Percentiles rank a stretch among this genome's conserved stretches.
These are phyloP conservation scores for Limanda limanda DNA, from an alignment of 2,113 vertebrate genomes.

Conservation along the genomic window DNA sequence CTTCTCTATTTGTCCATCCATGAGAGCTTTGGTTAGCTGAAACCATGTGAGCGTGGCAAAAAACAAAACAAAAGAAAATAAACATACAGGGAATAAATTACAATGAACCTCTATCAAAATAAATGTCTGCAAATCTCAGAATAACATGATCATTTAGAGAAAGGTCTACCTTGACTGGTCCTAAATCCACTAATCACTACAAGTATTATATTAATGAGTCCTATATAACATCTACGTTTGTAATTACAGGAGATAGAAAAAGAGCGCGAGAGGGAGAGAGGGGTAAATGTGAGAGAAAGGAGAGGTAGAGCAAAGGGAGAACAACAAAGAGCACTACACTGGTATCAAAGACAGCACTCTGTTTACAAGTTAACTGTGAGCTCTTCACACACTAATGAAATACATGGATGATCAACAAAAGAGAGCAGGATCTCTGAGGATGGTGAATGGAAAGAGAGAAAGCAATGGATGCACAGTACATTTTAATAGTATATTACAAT, in stretches of 20 bases:
- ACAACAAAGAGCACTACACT: constrained; percentile 88
- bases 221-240: constrained; percentile 92
- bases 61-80: constrained; percentile 69
- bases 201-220: constrained; percentile 92
- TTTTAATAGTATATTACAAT: constrained; percentile 85
- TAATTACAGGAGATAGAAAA: constrained; percentile 91
- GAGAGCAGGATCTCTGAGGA: constrained; percentile 85
- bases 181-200: constrained; percentile 97
- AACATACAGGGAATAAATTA: constrained; percentile 72
- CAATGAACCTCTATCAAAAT: constrained; percentile 86
- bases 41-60: constrained; percentile 95
- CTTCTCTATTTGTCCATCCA: constrained; percentile 82
- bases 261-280: constrained; percentile 82
- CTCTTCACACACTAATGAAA: constrained; percentile 93
- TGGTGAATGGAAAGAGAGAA: constrained; percentile 87
- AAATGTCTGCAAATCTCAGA: constrained; percentile 86
- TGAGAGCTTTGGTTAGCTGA: constrained; percentile 99
- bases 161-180: constrained; percentile 99
- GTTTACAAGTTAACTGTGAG: constrained; percentile 87
- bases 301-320: constrained; percentile 77
- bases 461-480: constrained; percentile 91
- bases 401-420: constrained; percentile 89
- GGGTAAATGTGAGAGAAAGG: constrained; percentile 71
- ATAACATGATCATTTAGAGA: constrained; percentile 87
- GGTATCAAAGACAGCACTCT: constrained; percentile 95